Evolutionary conservation across 2,113 vertebrate genomes (phyloP).

Genomic region (Cyphomyrus plagiostoma): DNA sequence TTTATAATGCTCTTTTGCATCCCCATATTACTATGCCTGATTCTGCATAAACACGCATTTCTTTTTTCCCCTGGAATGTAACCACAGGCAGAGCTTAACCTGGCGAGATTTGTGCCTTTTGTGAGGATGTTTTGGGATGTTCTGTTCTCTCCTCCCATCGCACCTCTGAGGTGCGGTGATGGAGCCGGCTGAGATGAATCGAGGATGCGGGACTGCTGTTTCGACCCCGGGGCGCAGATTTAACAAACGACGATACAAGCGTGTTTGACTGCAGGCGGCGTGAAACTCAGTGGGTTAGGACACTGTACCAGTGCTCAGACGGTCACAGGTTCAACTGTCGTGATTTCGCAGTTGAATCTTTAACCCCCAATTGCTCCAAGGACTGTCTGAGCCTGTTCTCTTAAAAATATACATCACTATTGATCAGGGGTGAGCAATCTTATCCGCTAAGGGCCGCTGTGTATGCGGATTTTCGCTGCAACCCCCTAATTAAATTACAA

Average conservation of each 20-base stretch:
- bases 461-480: too few relatives aligned
- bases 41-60: background rate
- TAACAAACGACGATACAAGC: background rate
- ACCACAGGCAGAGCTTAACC: background rate
- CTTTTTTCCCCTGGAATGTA: background rate
- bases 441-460: too few relatives aligned
- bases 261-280: background rate
- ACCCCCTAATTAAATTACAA: too few relatives aligned
- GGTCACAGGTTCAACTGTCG: background rate
- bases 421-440: too few relatives aligned
- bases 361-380: background rate
- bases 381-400: background rate
- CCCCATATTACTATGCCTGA: background rate
- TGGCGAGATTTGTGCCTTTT: background rate
- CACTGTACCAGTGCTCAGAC: background rate
- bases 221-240: background rate
- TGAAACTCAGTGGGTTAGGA: background rate
- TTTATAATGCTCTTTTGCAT: background rate
- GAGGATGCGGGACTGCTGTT: background rate
- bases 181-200: background rate
- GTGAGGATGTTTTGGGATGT: background rate
- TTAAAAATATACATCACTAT: background rate
- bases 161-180: background rate
- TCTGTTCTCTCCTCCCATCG: background rate
- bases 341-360: background rate